Conservation (phyloP, 2,113 vertebrate species). For the Lathamus discolor region DNA sequence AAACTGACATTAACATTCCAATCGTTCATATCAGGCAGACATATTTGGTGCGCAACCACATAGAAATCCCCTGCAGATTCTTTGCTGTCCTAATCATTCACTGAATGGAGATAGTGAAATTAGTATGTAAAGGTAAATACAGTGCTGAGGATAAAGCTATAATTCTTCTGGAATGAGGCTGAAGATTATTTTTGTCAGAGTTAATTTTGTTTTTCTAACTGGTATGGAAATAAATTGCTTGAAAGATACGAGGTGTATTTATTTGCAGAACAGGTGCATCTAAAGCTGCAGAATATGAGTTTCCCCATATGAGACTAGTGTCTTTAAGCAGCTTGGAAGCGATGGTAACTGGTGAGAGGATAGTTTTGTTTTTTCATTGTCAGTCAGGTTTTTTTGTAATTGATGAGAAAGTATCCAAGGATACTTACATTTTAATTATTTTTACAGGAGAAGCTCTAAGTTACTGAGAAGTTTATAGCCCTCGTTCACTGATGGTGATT, state of each 20-base stretch:
- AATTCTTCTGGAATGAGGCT: not conserved
- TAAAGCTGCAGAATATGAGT: not conserved
- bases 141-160: not conserved
- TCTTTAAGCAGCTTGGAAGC: not conserved
- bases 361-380: not conserved
- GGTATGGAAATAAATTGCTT: not conserved
- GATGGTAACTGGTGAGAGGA: not conserved
- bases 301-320: not conserved
- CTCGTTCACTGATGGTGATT: not conserved
- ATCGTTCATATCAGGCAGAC: not conserved
- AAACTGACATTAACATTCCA: not conserved
- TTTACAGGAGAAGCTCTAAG: not conserved
- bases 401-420: not conserved
- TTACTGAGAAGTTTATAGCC: not conserved
- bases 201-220: not conserved
- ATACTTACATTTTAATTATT: not conserved
- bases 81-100: conserved; percentile 1
- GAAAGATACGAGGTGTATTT: not conserved
- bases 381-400: not conserved
- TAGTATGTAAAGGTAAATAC: conserved; percentile 15
- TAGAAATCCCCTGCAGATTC: not conserved
- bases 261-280: not conserved
- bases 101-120: conserved; percentile 17
- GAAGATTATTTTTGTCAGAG: not conserved
- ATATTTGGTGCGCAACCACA: not conserved